Evolutionary conservation across 2,797 vertebrate genomes (phyloP), one percentile per base, ranked within the genome.

Genomic region (Gallinago solitaria): DNA sequence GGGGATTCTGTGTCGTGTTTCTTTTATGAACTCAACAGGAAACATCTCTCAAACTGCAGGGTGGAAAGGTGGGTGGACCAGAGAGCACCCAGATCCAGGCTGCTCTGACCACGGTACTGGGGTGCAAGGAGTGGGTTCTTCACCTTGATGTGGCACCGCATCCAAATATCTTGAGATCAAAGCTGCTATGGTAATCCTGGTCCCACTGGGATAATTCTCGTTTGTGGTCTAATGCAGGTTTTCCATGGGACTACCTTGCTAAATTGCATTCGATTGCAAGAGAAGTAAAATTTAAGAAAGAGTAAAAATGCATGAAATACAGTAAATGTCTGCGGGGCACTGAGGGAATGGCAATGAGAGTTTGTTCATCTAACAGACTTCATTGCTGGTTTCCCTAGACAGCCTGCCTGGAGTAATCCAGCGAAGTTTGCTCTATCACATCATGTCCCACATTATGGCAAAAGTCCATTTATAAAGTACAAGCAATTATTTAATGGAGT

Each of bases 81-180:
- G 56, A 12, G 21, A 56, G 11, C 41, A 53, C 23, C 25, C 32
- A 59, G 10, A 17, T 32, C 67, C 50, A 43, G 45, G 39, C 33
- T 43, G 37, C 27, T 30, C 27, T 17, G 6, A 3, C 6, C 25
- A 9, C 14, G 8, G n/a, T 60, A 8, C 1, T 24, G 35, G 28
- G 30, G 27, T 35, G 60, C 25, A n/a, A 47, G 69, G 30, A 18
- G 11, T 1, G 33, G 37, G 16, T 6, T 64, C 45, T 60, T 57
- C 56, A 19, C 30, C 48, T 57, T 2, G 0, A 0, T 3, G 25
- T 33, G 37, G 16, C 43, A 30, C 27, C 1, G 0, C n/a, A n/a
- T 32, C 48, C 56, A 37, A 56, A 28, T 7, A 6, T 53, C 68
- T n/a, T 13, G 47, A 69, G 65, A 56, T 6, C n/a, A 63, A 90